Evolutionary conservation across 2,797 vertebrate genomes (phyloP).

Genomic region (Tapirus indicus): DNA sequence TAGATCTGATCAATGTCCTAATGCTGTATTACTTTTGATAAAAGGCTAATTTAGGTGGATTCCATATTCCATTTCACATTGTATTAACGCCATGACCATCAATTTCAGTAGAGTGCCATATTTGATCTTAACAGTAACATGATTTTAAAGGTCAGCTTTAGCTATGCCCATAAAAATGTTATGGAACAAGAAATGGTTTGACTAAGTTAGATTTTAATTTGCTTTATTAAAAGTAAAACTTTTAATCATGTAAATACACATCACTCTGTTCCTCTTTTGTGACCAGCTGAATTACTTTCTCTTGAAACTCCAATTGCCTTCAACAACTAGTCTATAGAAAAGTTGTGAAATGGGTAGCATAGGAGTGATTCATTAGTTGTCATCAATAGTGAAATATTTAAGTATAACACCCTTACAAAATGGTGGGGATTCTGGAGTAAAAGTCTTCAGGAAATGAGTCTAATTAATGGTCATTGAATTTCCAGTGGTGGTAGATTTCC

Average conservation of each 20-base stretch:
- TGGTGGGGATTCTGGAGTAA: neutral
- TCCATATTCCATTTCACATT: constrained; percentile 26
- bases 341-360: neutral
- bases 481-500: neutral
- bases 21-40: constrained; percentile 60
- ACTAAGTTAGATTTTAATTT: constrained; percentile 61
- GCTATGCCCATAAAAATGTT: constrained; percentile 57
- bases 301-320: neutral
- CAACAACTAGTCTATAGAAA: neutral
- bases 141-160: constrained; percentile 73
- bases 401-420: neutral
- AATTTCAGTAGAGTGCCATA: neutral
- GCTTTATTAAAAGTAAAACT: constrained; percentile 48
- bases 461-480: neutral
- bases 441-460: neutral
- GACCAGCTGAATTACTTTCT: neutral
- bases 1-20: constrained; percentile 41
- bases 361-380: neutral
- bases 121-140: constrained; percentile 57
- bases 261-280: neutral
- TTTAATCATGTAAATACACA: constrained; percentile 4
- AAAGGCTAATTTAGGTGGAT: neutral
- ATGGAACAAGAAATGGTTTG: constrained; percentile 54
- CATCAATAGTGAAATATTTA: neutral
- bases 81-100: constrained; percentile 51